These are phyloP conservation scores for Dendrocincla fuliginosa DNA, from an alignment of 2,797 vertebrate species.

Conservation along the genomic window DNA sequence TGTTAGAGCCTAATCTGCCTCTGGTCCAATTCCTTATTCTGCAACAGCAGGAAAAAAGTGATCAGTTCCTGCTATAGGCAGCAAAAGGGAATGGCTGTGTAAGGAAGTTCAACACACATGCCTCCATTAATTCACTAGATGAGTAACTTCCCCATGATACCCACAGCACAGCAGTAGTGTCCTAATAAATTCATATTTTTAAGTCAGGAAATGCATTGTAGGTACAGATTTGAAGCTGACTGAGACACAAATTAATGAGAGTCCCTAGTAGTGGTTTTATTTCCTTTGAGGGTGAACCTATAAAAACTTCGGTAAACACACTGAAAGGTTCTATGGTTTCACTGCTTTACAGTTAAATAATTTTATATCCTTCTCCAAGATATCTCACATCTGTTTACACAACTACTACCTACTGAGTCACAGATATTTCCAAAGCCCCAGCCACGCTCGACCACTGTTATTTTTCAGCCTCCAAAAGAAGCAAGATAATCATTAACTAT, in stretches of 20 bases:
- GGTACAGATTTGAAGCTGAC: neutral
- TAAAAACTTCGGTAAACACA: neutral
- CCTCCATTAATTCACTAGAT: neutral
- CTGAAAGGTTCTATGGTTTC: conserved; percentile 23
- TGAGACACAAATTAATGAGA: neutral
- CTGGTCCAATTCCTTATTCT: neutral
- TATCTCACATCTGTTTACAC: neutral
- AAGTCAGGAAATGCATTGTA: conserved; percentile 23
- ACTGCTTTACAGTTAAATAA: neutral
- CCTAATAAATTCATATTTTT: neutral
- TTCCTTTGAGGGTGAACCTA: neutral
- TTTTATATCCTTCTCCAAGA: neutral
- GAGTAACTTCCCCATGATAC: neutral
- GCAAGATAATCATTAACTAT: neutral
- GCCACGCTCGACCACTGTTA: conserved; percentile 4
- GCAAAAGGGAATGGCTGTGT: neutral
- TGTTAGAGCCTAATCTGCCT: neutral
- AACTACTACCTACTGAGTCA: conserved; percentile 10
- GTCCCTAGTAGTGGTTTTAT: neutral
- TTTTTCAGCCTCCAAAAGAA: conserved; percentile 34
- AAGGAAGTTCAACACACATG: neutral
- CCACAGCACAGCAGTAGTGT: neutral
- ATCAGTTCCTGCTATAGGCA: neutral
- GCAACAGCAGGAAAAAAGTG: neutral
- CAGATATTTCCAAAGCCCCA: neutral